phyloP scores from a whole-genome alignment of 2,888 invertebrate genomes.

The Dicyrtoma fusca region DNA sequence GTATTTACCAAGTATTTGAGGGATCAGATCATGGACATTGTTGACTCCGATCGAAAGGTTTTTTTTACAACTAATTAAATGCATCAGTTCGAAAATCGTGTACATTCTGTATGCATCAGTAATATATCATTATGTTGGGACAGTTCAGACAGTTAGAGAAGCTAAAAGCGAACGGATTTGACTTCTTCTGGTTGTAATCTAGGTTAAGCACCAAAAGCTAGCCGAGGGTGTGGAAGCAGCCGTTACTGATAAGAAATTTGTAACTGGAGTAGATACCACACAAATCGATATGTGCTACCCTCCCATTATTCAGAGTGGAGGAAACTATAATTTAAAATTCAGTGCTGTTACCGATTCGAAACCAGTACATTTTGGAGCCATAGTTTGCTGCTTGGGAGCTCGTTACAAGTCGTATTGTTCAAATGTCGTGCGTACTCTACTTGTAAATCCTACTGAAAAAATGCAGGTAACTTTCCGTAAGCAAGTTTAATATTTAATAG shows the following conservation, averaged over 20 bases:
- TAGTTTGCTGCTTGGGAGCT: conserved; percentile 91
- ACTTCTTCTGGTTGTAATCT: not conserved
- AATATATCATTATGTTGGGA: no score
- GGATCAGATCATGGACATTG: conserved; percentile 97
- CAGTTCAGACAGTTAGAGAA: no score
- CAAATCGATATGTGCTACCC: conserved; percentile 95
- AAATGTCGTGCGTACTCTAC: conserved; percentile 91
- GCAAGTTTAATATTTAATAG: conserved; percentile 50
- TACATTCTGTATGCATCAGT: no score
- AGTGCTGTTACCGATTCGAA: conserved; percentile 89
- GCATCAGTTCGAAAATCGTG: no score
- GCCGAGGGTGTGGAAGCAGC: conserved; percentile 94
- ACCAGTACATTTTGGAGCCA: conserved; percentile 90
- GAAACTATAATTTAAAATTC: conserved; percentile 96
- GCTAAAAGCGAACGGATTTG: conserved; percentile 11
- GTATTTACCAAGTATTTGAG: conserved; percentile 95
- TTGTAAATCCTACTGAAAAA: conserved; percentile 85
- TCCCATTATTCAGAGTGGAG: conserved; percentile 98
- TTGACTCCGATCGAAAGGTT: conserved; percentile 81
- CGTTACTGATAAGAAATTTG: conserved; percentile 93
- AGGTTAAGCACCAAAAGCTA: conserved; percentile 75
- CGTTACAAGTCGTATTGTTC: conserved; percentile 98
- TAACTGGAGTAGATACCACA: conserved; percentile 82
- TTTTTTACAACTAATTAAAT: no score
- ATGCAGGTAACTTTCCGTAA: conserved; percentile 66